Evolutionary conservation across 2,113 vertebrate genomes (phyloP).

Genomic region (Elephas maximus): DNA sequence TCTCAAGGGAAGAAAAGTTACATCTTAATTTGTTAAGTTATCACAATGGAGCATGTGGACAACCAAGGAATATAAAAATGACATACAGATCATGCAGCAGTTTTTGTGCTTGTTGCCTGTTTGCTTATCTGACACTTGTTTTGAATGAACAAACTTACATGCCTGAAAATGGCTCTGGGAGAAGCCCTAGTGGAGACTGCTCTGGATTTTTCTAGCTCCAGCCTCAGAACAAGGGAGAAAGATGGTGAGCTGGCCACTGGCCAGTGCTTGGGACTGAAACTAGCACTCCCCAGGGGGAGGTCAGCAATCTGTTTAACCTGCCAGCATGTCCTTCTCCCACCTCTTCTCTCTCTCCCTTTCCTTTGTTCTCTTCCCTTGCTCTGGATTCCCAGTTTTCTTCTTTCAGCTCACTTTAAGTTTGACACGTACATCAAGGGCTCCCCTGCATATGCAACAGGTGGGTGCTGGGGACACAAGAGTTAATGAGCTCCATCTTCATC

Average conservation of each 20-base stretch:
- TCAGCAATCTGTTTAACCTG: neutral
- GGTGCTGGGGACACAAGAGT: neutral
- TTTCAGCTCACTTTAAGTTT: neutral
- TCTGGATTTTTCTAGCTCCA: constrained; percentile 1
- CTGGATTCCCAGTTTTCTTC: neutral
- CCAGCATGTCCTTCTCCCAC: neutral
- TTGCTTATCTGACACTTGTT: neutral
- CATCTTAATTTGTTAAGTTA: neutral
- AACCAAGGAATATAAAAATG: neutral
- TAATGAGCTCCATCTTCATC: neutral
- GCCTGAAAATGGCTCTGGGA: neutral
- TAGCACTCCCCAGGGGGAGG: accelerated
- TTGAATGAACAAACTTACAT: neutral
- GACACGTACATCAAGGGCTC: neutral
- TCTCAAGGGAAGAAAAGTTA: neutral
- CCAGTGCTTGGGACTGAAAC: neutral
- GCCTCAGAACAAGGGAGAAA: neutral
- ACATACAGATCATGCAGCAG: neutral
- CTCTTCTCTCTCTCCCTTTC: neutral
- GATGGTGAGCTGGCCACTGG: accelerated
- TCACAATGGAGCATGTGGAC: neutral
- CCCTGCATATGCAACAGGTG: neutral
- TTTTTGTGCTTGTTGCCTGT: neutral
- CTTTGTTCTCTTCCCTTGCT: neutral
- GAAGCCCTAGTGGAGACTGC: neutral